phyloP scores from a whole-genome alignment of 1,140 invertebrate species.

The Papilio machaon region DNA sequence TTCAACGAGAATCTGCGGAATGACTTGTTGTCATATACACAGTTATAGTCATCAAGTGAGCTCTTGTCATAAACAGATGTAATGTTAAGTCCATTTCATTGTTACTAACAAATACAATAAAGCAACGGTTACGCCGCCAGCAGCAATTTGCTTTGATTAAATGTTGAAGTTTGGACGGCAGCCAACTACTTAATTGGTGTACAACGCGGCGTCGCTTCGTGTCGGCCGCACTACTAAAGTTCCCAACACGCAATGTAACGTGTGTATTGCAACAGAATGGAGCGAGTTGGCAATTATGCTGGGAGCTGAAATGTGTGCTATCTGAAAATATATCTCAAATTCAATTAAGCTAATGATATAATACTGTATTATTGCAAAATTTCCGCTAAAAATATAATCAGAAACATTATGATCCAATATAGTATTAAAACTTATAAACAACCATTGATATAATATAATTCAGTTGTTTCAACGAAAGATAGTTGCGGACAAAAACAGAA shows the following conservation, averaged over 20 bases:
- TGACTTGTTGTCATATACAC: no score
- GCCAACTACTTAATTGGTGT: conserved; percentile 11
- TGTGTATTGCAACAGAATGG: not conserved
- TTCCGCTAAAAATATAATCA: not conserved
- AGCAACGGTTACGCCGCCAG: not conserved
- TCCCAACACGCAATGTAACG: conserved; percentile 15
- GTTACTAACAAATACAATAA: conserved; percentile 9
- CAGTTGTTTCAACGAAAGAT: not conserved
- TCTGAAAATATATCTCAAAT: conserved; percentile 6
- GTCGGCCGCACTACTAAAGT: not conserved
- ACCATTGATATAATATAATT: no score
- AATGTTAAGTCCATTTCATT: not conserved
- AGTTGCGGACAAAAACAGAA: not conserved
- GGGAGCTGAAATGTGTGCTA: not conserved
- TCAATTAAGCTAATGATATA: not conserved
- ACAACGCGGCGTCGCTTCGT: conserved; percentile 13
- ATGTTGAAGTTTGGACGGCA: conserved; percentile 15
- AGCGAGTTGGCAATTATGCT: not conserved
- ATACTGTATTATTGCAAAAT: not conserved
- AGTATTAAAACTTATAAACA: not conserved
- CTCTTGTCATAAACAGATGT: not conserved
- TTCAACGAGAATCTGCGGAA: not conserved
- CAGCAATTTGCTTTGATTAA: conserved; percentile 22
- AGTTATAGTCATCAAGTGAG: not conserved
- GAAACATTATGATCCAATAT: not conserved